Conservation (phyloP, 2,888 invertebrate genomes). For the Keiferia lycopersicella region DNA sequence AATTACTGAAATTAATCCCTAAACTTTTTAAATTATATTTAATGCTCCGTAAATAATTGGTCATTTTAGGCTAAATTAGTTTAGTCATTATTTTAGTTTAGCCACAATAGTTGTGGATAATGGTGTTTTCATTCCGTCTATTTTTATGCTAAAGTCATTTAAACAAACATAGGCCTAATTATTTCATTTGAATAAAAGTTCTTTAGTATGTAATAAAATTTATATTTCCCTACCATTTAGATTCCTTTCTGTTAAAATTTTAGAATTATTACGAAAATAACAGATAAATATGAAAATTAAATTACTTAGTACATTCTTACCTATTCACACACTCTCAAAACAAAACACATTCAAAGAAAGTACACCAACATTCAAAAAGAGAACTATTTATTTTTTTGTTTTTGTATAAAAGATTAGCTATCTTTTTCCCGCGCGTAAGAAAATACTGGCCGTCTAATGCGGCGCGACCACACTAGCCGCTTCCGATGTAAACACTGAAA, state of each 20-base stretch:
- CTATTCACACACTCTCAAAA: too few species aligned
- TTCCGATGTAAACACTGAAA: slow-evolving; percentile 66
- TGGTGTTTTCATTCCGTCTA: not conserved
- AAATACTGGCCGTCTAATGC: not conserved
- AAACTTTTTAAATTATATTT: not conserved
- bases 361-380: not conserved
- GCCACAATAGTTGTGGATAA: not conserved
- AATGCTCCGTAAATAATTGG: slow-evolving; percentile 23
- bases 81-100: not conserved
- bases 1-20: slow-evolving; percentile 35
- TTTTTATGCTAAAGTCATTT: not conserved
- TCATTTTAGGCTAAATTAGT: not conserved
- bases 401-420: too few species aligned
- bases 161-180: not conserved
- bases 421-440: not conserved
- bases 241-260: too few species aligned
- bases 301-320: too few species aligned
- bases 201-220: too few species aligned
- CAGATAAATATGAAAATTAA: too few species aligned
- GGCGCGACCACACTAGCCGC: slow-evolving; percentile 59
- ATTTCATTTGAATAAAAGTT: too few species aligned
- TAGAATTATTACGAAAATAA: too few species aligned
- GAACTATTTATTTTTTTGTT: not conserved
- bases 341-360: not conserved
- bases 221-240: too few species aligned